phyloP scores from a whole-genome alignment of 2,797 vertebrate species.

The Myotis myotis region DNA sequence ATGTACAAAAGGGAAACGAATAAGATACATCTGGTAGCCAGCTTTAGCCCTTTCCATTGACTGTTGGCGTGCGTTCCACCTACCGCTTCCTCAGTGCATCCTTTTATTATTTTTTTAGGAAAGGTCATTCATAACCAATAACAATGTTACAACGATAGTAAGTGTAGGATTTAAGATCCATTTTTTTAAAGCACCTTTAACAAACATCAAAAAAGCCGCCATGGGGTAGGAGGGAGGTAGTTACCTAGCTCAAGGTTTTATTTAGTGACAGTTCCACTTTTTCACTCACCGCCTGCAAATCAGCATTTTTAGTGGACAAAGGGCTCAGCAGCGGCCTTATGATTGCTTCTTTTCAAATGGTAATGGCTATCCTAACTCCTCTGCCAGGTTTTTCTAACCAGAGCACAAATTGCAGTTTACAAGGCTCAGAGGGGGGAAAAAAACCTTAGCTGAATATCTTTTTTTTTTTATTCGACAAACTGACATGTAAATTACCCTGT shows the following conservation, averaged over 20 bases:
- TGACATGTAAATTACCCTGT: constrained; percentile 99
- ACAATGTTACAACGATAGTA: constrained; percentile 84
- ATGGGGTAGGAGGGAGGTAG: constrained; percentile 73
- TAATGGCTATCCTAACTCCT: constrained; percentile 94
- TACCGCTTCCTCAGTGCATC: constrained; percentile 84
- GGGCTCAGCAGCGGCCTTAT: constrained; percentile 97
- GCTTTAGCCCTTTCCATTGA: constrained; percentile 88
- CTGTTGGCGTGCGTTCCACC: constrained; percentile 84
- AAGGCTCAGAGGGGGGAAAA: constrained; percentile 91
- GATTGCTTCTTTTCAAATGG: constrained; percentile 99
- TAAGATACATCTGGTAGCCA: constrained; percentile 88
- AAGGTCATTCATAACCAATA: constrained; percentile 82
- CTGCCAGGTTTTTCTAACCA: constrained; percentile 95
- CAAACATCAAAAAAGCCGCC: constrained; percentile 83
- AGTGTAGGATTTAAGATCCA: constrained; percentile 85
- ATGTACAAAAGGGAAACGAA: constrained; percentile 78
- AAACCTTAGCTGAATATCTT: constrained; percentile 94
- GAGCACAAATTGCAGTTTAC: constrained; percentile 99
- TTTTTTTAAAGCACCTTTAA: constrained; percentile 79
- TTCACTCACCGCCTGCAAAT: constrained; percentile 90
- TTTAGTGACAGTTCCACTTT: constrained; percentile 86
- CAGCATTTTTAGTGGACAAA: constrained; percentile 96
- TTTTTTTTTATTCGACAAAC: constrained; percentile 94
- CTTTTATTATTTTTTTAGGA: constrained; percentile 72
- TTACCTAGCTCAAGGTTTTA: constrained; percentile 89